Evolutionary conservation across 2,888 invertebrate species (phyloP), one percentile per base, ranked within the genome.

Genomic region (Monoplex corrugatus): DNA sequence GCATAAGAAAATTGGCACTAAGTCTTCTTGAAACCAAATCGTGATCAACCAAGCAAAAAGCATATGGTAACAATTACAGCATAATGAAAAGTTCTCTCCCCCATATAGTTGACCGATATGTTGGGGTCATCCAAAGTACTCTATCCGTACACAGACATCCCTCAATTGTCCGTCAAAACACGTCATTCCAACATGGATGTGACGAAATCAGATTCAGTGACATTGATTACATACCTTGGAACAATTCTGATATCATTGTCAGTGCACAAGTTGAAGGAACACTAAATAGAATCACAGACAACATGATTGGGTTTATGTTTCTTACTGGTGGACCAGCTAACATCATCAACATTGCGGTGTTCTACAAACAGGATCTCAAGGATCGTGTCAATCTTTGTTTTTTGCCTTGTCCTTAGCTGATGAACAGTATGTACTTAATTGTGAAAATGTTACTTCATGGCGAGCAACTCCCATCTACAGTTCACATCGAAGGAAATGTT

Each of bases 281-380:
- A 23, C 38, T 40, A 16, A 38, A 40, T 2, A 38, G 23, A 40
- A 8, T 40, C 40, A 78, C 28, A 78, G 23, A 35, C 23, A 13
- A 3, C 6, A 0, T 40, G 78, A 38, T 78, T 2, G 19, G 2
- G 23, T 13, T 78, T 23, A 19, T 78, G 40, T 78, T 78, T 40
- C 43, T 78, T 5, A 78, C 40, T 78, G 78, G 78, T 35, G 78
- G 78, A 23, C 78, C 78, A 13, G 78, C n/a, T 1, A 78, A 78
- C 78, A 40, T 78, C 78, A 78, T 78, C 40, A 78, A 78, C 40
- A 78, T 78, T 23, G 38, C 40, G 40, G 78, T 78, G 78, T 78
- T 78, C 78, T 78, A 8, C 10, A 78, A 78, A 78, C 78, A 78
- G 35, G 43, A 40, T 5, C 43, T 78, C 23, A 78, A 23, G 40